Conservation (phyloP, 1,140 invertebrate genomes). For the Drosophila watanabei region DNA sequence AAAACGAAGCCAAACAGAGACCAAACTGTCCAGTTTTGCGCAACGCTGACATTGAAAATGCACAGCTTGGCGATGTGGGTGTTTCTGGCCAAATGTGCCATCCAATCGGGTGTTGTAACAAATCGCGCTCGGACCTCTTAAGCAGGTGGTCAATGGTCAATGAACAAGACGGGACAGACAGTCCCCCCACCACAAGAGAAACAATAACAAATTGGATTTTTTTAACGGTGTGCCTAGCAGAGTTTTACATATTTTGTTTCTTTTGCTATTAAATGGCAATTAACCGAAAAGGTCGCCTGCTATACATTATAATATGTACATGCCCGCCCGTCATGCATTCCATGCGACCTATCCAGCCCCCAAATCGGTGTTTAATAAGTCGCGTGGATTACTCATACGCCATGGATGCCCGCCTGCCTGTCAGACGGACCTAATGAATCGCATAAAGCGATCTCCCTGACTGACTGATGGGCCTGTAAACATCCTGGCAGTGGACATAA, state of each 20-base stretch:
- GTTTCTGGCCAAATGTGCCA: slow-evolving; percentile 77
- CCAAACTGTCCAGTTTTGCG: slow-evolving; percentile 63
- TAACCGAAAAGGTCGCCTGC: slow-evolving; percentile 54
- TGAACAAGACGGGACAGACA: slow-evolving; percentile 1
- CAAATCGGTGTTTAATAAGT: slow-evolving; percentile 48
- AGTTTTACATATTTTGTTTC: slow-evolving; percentile 32
- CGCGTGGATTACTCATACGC: slow-evolving; percentile 43
- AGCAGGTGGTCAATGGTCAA: slow-evolving; percentile 40
- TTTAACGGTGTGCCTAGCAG: background rate
- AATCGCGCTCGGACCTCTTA: slow-evolving; percentile 62
- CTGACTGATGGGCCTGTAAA: slow-evolving; percentile 63
- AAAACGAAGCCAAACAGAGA: slow-evolving; percentile 34
- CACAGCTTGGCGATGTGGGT: slow-evolving; percentile 61
- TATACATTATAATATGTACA: slow-evolving; percentile 42
- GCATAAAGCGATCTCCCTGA: slow-evolving; percentile 43
- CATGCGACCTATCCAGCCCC: slow-evolving; percentile 44
- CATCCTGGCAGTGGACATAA: slow-evolving; percentile 66
- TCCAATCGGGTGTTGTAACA: slow-evolving; percentile 68
- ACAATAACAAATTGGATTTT: slow-evolving; percentile 21
- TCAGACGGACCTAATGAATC: slow-evolving; percentile 40
- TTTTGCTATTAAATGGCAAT: slow-evolving; percentile 56
- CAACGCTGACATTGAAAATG: slow-evolving; percentile 80
- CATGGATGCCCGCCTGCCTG: background rate
- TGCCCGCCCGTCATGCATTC: slow-evolving; percentile 22
- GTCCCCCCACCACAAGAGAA: background rate